Conservation (phyloP, 2,797 vertebrate genomes). For the Rhynchonycteris naso region DNA sequence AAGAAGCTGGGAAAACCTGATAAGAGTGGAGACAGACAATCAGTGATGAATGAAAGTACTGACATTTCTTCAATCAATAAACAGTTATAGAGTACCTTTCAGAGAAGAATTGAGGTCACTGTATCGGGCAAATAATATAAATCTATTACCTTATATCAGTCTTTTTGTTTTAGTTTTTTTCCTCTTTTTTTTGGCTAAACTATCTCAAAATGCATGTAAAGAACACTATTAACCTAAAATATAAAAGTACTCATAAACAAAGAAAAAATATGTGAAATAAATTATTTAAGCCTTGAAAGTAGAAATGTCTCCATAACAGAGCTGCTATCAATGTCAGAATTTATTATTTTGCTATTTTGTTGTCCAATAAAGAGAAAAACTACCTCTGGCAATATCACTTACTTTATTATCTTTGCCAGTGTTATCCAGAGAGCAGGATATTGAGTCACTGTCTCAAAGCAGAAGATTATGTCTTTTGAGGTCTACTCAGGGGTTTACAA, state of each 20-base stretch:
- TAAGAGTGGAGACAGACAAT: background rate
- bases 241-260: slow-evolving; percentile 13
- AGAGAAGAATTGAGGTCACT: background rate
- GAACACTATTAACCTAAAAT: background rate
- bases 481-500: slow-evolving; percentile 60
- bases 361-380: slow-evolving; percentile 64
- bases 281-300: slow-evolving; percentile 44
- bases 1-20: background rate
- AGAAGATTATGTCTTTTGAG: background rate
- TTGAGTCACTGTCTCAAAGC: slow-evolving; percentile 68
- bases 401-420: slow-evolving; percentile 59
- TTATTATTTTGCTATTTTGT: slow-evolving; percentile 61
- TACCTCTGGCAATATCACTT: slow-evolving; percentile 60
- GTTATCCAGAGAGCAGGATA: slow-evolving; percentile 55
- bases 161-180: background rate
- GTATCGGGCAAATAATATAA: background rate
- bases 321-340: slow-evolving; percentile 56
- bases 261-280: slow-evolving; percentile 44
- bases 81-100: background rate
- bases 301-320: slow-evolving; percentile 40
- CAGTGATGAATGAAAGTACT: background rate
- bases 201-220: background rate
- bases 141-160: background rate
- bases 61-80: slow-evolving; percentile 5
- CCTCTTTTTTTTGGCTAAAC: background rate